phyloP scores from a whole-genome alignment of 2,113 vertebrate species.

The Leucosticte australis region DNA sequence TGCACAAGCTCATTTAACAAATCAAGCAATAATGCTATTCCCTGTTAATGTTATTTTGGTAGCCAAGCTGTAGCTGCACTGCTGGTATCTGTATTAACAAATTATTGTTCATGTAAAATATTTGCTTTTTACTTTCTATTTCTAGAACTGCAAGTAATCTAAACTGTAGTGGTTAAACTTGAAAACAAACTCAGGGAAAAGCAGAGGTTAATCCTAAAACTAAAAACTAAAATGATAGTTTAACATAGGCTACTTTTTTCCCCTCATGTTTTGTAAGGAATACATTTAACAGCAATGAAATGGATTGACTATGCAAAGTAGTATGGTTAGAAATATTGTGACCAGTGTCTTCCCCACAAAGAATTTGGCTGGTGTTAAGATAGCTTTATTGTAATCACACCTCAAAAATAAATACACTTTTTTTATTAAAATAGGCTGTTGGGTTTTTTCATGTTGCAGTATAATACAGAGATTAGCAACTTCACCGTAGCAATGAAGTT shows the following conservation, averaged over 20 bases:
- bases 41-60: background rate
- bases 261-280: background rate
- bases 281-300: background rate
- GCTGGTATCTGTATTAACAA: background rate
- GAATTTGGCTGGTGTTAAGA: background rate
- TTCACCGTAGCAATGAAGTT: background rate
- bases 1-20: background rate
- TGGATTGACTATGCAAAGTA: background rate
- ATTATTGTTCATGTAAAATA: background rate
- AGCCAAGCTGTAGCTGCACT: background rate
- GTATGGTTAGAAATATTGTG: background rate
- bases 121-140: background rate
- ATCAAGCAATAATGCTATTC: background rate
- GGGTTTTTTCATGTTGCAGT: fast-evolving
- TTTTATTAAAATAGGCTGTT: background rate
- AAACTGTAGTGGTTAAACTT: background rate
- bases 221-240: background rate
- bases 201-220: background rate
- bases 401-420: background rate
- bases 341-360: background rate
- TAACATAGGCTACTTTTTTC: background rate
- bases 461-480: background rate
- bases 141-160: background rate
- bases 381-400: background rate
- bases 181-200: background rate